phyloP scores from a whole-genome alignment of 1,140 invertebrate species.

The Euglossa dilemma region DNA sequence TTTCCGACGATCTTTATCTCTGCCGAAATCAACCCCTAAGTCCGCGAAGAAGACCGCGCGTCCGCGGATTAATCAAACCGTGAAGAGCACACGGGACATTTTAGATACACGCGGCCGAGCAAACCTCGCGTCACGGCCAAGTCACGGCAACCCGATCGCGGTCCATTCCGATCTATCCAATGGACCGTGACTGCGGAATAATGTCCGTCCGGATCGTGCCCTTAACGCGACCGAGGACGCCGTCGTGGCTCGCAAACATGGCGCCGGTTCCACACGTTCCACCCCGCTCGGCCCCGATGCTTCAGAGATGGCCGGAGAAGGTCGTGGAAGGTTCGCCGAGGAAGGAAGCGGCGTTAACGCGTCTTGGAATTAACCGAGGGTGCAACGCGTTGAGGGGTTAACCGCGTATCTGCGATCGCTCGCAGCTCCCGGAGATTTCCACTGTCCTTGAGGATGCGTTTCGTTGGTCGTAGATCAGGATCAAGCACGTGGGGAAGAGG shows the following conservation, averaged over 20 bases:
- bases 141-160: constrained; percentile 17
- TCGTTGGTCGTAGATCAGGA: constrained; percentile 60
- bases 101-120: not conserved
- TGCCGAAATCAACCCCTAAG: no score
- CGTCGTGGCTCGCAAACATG: not conserved
- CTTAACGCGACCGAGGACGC: constrained; percentile 12
- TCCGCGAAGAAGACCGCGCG: no score
- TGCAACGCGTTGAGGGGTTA: not conserved
- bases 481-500: not conserved
- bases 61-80: not conserved
- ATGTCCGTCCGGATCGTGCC: constrained; percentile 28
- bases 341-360: not conserved
- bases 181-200: constrained; percentile 20
- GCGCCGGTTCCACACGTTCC: not conserved
- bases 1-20: no score
- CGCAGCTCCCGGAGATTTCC: constrained; percentile 1
- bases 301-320: no score
- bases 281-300: not conserved
- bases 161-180: constrained; percentile 29
- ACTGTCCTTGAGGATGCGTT: constrained; percentile 49
- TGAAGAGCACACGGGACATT: not conserved
- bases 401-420: constrained; percentile 5
- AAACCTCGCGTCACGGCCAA: not conserved
- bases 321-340: no score
- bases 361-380: not conserved